These are phyloP conservation scores for Boulengeromyrus knoepffleri DNA, from an alignment of 2,113 vertebrate genomes.

Conservation along the genomic window DNA sequence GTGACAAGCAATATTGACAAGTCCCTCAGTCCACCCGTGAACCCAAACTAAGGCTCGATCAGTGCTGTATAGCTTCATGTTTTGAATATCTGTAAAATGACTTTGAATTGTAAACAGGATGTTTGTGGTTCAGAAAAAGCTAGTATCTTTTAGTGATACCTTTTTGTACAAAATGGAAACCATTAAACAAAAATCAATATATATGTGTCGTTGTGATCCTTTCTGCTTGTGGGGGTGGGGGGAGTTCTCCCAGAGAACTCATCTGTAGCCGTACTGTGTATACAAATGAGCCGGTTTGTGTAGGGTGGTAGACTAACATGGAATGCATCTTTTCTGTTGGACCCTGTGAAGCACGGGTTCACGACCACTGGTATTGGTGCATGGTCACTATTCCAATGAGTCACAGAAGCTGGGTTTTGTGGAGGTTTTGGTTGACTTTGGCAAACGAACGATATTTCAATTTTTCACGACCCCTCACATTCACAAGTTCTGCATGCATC, in stretches of 20 bases:
- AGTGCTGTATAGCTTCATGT: conserved; percentile 54
- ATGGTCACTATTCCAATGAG: neutral
- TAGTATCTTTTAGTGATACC: conserved; percentile 67
- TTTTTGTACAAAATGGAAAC: conserved; percentile 68
- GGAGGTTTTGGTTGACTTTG: neutral
- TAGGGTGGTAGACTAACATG: neutral
- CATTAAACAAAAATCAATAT: conserved; percentile 34
- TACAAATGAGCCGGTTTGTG: neutral
- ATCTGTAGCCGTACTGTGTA: neutral
- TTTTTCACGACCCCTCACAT: neutral
- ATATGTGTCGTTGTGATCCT: neutral
- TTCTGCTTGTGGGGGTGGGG: neutral
- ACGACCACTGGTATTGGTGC: neutral
- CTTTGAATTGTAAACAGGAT: conserved; percentile 62
- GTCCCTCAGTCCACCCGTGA: conserved; percentile 59
- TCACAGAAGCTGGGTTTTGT: neutral
- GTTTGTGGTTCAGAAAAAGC: conserved; percentile 46
- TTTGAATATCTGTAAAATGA: conserved; percentile 52
- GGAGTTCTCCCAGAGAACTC: neutral
- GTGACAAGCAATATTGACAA: conserved; percentile 72
- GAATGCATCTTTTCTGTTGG: neutral
- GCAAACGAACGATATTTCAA: neutral
- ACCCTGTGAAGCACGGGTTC: neutral
- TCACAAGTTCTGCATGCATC: neutral
- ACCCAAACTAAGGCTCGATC: conserved; percentile 36